Evolutionary conservation across 2,888 invertebrate species (phyloP).

Genomic region (Plagodis pulveraria): DNA sequence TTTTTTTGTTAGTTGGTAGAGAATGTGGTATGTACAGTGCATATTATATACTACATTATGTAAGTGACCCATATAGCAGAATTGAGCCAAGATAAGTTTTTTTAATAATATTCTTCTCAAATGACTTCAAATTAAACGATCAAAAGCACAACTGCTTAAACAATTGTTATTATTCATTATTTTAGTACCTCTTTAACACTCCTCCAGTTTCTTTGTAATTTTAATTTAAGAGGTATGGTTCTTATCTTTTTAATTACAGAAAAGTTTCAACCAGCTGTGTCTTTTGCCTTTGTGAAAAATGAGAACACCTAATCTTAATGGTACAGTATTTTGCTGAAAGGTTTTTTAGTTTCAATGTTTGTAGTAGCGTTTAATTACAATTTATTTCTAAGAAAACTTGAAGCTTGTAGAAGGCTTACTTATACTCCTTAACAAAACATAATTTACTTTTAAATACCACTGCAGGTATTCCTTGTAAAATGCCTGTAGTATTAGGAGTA

Average conservation of each 20-base stretch:
- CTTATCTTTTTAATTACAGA: constrained; percentile 31
- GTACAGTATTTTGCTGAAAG: constrained; percentile 3
- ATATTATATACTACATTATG: no score
- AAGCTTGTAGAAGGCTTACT: no score
- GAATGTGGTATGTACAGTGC: no score
- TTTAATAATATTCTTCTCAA: constrained; percentile 3
- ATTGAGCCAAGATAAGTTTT: not conserved
- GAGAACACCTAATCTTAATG: constrained; percentile 17
- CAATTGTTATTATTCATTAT: constrained; percentile 31
- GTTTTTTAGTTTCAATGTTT: not conserved
- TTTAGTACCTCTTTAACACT: constrained; percentile 31
- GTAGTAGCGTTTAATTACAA: not conserved
- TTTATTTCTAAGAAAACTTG: not conserved
- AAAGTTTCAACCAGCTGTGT: constrained; percentile 29
- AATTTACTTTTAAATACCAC: no score
- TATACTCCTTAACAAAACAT: no score
- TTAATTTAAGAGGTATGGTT: constrained; percentile 33
- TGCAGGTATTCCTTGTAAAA: no score
- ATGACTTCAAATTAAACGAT: constrained; percentile 26
- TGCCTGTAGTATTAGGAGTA: no score
- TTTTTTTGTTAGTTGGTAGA: no score
- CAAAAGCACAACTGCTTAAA: constrained; percentile 36
- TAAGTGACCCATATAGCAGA: no score
- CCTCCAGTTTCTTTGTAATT: constrained; percentile 33
- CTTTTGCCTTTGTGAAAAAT: constrained; percentile 25